Conservation (phyloP, 2,113 vertebrate genomes). For the Leucopsar rothschildi region DNA sequence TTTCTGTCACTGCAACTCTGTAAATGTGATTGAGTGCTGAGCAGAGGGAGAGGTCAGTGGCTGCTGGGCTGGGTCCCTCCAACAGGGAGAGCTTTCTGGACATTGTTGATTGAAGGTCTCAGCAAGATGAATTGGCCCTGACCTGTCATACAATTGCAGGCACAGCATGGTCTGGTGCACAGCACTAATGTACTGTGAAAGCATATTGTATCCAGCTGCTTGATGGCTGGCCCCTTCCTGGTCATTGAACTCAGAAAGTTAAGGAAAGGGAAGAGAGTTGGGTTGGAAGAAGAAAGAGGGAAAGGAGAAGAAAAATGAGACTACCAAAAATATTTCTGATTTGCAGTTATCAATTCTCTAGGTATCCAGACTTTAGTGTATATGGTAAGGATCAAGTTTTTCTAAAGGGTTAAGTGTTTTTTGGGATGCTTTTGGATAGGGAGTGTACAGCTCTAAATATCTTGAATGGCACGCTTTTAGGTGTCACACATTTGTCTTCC, state of each 20-base stretch:
- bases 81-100: slow-evolving; percentile 11
- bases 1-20: background rate
- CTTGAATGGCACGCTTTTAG: background rate
- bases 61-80: background rate
- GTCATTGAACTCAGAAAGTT: background rate
- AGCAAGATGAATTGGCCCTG: background rate
- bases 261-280: background rate
- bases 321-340: background rate
- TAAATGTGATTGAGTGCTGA: background rate
- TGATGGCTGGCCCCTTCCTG: background rate
- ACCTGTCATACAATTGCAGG: background rate
- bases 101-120: slow-evolving; percentile 2
- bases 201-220: background rate
- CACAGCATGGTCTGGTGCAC: background rate
- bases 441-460: background rate
- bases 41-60: background rate
- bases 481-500: background rate
- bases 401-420: background rate
- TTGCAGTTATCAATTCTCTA: background rate
- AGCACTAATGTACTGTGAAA: slow-evolving; percentile 31
- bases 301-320: background rate
- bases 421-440: background rate
- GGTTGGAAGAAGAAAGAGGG: background rate
- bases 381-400: background rate
- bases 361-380: background rate